Evolutionary conservation across 2,113 vertebrate species (phyloP).

Genomic region (Platysteira castanea): DNA sequence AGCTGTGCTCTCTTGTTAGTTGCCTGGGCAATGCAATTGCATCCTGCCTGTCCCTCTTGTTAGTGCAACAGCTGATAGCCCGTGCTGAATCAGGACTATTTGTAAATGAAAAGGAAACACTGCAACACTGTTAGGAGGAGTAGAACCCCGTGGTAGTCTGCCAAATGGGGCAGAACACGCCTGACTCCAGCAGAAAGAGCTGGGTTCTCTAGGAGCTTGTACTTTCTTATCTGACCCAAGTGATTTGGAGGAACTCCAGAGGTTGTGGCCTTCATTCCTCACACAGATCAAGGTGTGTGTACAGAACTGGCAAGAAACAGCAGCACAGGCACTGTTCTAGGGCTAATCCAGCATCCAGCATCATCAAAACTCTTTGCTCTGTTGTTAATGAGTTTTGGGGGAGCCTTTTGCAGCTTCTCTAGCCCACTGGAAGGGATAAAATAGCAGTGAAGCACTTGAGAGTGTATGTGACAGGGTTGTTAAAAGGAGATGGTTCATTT

Average conservation of each 20-base stretch:
- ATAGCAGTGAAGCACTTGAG: not conserved
- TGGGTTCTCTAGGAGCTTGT: not conserved
- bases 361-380: not conserved
- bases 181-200: not conserved
- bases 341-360: not conserved
- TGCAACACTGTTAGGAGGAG: slow-evolving; percentile 22
- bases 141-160: not conserved
- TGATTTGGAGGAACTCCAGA: not conserved
- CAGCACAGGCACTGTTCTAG: not conserved
- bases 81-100: not conserved
- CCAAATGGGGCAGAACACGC: slow-evolving; percentile 7
- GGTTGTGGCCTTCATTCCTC: not conserved
- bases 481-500: not conserved
- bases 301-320: not conserved
- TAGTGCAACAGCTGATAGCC: slow-evolving; percentile 6
- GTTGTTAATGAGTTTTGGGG: not conserved
- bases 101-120: slow-evolving; percentile 32
- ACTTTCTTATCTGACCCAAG: not conserved
- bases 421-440: not conserved
- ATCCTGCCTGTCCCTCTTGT: not conserved
- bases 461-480: not conserved
- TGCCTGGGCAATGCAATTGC: slow-evolving; percentile 15
- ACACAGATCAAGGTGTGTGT: not conserved
- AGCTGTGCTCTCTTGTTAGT: not conserved
- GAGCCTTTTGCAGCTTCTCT: not conserved